Evolutionary conservation across 2,113 vertebrate genomes (phyloP), one percentile per base, ranked within the genome.

Genomic region (Manacus vitellinus): DNA sequence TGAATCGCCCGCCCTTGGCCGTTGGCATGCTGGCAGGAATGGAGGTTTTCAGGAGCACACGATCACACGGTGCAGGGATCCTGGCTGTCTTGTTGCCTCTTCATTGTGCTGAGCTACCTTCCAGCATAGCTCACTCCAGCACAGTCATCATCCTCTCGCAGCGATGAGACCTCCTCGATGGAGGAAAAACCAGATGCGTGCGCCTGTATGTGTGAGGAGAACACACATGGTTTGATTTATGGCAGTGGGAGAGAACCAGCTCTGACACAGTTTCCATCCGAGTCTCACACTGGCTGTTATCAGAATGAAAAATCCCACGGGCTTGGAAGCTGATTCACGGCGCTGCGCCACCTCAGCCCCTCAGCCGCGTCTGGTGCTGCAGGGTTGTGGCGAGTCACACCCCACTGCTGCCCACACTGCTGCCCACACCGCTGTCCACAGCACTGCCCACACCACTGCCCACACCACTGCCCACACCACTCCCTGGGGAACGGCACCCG

Each of bases 151-250:
- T 84, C 75, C 55, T 51, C 76, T 80, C 20, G 1, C 59, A 21
- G 59, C 0, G 19, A 88, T 72, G 89, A 90, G 67, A 79, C 74
- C 84, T 95, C 85, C 85, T 92, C 16, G 25, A 14, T 22, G 23
- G 89, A 84, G 88, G 74, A 65, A 80, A 67, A 87, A 77, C 87
- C 89, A 76, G 93, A 96, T 89, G 92, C 71, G 17, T 66, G 88
- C 0, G 85, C 46, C 91, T n/a, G 37, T 79, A 85, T 4, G 75
- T 94, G 91, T 83, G 85, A 83, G 85, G 47, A 76, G 92, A 83
- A 25, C 91, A 96, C 95, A 96, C 78, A 77, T 96, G 93, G 33
- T 96, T 96, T 93, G 90, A 90, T 96, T 96, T 95, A 96, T 28
- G 73, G 95, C 75, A 77, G 30, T 0, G 18, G 88, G 90, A 93